A percentile compares a stretch with the other conserved stretches of the same genome.
Evolutionary conservation across 2,113 vertebrate species (phyloP).

Genomic region (Phycodurus eques): DNA sequence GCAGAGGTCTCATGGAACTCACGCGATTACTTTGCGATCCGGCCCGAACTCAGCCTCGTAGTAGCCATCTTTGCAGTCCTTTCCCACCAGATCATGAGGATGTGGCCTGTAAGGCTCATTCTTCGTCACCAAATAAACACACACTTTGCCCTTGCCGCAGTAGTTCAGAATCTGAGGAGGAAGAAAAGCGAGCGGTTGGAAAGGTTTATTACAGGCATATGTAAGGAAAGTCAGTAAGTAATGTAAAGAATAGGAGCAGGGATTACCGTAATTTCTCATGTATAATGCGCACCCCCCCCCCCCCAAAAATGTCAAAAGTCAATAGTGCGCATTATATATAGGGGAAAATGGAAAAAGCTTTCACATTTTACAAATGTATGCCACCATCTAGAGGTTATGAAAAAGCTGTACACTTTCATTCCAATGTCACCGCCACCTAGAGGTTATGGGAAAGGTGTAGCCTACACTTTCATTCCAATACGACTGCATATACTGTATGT

Average conservation of each 20-base stretch:
- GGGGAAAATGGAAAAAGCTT: no score
- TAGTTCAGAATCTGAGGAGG: conserved; percentile 83
- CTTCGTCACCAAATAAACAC: conserved; percentile 91
- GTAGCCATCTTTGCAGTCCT: conserved; percentile 94
- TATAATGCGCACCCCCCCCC: no score
- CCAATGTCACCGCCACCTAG: no score
- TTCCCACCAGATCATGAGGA: conserved; percentile 95
- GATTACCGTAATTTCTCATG: no score
- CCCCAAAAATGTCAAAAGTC: no score
- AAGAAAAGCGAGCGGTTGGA: neutral
- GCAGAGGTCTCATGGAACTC: conserved; percentile 64
- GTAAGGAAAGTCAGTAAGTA: neutral
- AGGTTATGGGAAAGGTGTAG: no score
- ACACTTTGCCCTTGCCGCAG: conserved; percentile 86
- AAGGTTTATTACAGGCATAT: neutral
- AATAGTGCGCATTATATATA: no score
- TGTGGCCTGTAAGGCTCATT: conserved; percentile 93
- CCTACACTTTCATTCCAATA: no score
- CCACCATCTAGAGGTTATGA: no score
- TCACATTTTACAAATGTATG: no score
- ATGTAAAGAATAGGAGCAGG: neutral
- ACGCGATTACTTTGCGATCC: conserved; percentile 90
- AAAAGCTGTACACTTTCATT: no score
- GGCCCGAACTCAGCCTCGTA: conserved; percentile 95
- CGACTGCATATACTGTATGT: no score